Evolutionary conservation across 1,140 invertebrate genomes (phyloP).

Genomic region (Amyelois transitella): DNA sequence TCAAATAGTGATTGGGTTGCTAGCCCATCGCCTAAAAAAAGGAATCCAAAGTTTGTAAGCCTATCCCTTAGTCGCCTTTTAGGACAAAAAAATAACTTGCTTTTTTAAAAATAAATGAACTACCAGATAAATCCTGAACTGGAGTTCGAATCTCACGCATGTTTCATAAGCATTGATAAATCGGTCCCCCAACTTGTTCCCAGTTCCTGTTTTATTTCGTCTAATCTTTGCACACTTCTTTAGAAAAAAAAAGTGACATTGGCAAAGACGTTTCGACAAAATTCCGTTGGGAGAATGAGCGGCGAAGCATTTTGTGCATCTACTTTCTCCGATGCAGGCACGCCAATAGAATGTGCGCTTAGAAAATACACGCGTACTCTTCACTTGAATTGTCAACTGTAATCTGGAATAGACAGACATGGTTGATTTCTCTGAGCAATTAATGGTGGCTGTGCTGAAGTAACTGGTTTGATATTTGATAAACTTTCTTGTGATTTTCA

Average conservation of each 20-base stretch:
- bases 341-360: constrained; percentile 47
- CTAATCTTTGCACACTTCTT: too few species aligned
- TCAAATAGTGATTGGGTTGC: too few species aligned
- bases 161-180: too few species aligned
- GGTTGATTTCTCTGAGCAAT: constrained; percentile 7
- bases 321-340: constrained; percentile 59
- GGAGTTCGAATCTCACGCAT: too few species aligned
- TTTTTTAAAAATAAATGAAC: too few species aligned
- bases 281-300: background rate
- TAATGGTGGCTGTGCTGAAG: constrained; percentile 1
- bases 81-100: too few species aligned
- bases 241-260: background rate
- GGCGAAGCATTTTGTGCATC: constrained; percentile 46
- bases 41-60: too few species aligned
- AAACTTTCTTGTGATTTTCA: background rate
- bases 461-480: background rate
- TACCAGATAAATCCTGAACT: too few species aligned
- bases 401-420: constrained; percentile 2
- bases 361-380: constrained; percentile 35
- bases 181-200: too few species aligned
- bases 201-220: too few species aligned
- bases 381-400: constrained; percentile 17
- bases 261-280: background rate
- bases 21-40: too few species aligned
- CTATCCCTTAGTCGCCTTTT: too few species aligned